Percentiles rank a stretch among this genome's conserved stretches.
Evolutionary conservation across 2,797 vertebrate species (phyloP).

Genomic region (Vipera latastei): DNA sequence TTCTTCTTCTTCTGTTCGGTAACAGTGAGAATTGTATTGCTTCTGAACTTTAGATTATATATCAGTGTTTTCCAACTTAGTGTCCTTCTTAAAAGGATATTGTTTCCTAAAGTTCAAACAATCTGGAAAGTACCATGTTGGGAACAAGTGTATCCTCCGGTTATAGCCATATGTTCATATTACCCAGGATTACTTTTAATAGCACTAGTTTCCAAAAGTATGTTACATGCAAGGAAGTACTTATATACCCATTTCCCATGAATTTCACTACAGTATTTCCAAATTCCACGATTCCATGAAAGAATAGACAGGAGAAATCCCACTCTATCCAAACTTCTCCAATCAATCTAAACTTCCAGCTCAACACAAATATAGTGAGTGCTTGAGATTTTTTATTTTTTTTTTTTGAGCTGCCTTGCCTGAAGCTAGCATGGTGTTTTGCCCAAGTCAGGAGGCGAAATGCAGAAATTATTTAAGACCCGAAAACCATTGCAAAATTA

Average conservation of each 20-base stretch:
- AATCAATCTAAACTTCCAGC: constrained; percentile 35
- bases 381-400: not conserved
- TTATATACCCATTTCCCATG: not conserved
- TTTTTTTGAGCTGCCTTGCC: constrained; percentile 53
- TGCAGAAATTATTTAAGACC: constrained; percentile 61
- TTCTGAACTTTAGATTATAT: not conserved
- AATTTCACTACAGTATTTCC: not conserved
- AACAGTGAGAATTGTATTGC: not conserved
- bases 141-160: not conserved
- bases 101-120: too few relatives aligned
- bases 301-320: too few relatives aligned
- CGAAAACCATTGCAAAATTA: constrained; percentile 59
- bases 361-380: constrained; percentile 32
- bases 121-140: not conserved
- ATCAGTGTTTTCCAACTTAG: too few relatives aligned
- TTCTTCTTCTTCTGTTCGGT: too few relatives aligned
- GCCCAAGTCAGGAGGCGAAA: constrained; percentile 35
- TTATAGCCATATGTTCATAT: not conserved
- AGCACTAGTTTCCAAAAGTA: too few relatives aligned
- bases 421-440: constrained; percentile 55
- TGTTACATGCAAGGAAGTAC: not conserved
- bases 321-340: not conserved
- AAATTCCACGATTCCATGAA: not conserved
- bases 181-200: not conserved
- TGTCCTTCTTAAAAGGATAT: too few relatives aligned